Base-by-base conservation (phyloP, 2,888 invertebrate species). In the Kryphioiulus occultus region DNA sequence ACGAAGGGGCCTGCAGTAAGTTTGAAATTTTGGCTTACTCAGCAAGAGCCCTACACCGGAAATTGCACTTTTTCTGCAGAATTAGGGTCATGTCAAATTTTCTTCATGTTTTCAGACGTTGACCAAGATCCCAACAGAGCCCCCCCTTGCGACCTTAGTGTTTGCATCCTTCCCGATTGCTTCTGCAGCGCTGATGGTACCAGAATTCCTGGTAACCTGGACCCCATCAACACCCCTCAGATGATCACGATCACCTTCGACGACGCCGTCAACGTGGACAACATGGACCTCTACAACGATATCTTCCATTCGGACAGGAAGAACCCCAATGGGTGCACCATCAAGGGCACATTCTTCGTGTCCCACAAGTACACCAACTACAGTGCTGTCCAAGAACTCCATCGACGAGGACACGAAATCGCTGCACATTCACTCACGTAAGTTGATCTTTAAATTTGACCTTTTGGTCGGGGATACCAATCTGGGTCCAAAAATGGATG, bases 201-300 rank as follows among this genome's bases (percentile, higher is more conserved):
- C 59, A 93, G 94, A 83, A 95, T 97, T 22, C 89, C 89, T 88
- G 88, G 88, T 17, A 86, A 89, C 85, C 82, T 89, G 47, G 89
- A 89, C 17, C 89, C 89, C 10, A 85, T 85, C 22, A 88, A 83
- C 42, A 96, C 97, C 0, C 97, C 97, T 7, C 97, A 97, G 93
- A 97, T 97, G 97, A 95, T 98, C 91, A 97, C 96, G 88, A 96
- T 98, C 91, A 97, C 97, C 86, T 98, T 98, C 92, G 97, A 98
- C 91, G 97, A 97, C 91, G 97, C 97, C 91, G 96, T 98, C 92
- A 98, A 98, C 92, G 97, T 97, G 93, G 97, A 98, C 93, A 98
- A 98, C 93, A 97, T 97, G 91, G 97, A 96, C 90, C 93, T 98
- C 86, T 98, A 97, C 94, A 96, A 96, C 92, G 97, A 97, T 91